phyloP scores from a whole-genome alignment of 2,888 invertebrate genomes.

The Agriopis aurantiaria region DNA sequence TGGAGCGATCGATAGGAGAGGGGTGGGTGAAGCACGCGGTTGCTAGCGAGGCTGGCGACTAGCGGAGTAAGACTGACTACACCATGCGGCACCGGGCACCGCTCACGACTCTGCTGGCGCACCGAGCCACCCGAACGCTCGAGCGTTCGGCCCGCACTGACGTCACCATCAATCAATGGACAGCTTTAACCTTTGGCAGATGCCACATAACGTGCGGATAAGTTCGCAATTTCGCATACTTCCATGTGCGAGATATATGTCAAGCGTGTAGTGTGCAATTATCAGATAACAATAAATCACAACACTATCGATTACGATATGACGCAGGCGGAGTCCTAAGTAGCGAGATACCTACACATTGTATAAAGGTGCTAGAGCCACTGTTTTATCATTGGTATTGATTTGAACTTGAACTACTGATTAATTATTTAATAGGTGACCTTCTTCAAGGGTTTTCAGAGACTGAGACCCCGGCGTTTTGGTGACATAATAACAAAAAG shows the following conservation, averaged over 20 bases:
- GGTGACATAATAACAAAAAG: too few species aligned
- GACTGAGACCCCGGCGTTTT: background rate
- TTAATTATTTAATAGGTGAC: background rate
- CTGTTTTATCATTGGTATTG: background rate
- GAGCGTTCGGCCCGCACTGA: slow-evolving; percentile 40
- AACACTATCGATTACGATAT: slow-evolving; percentile 2
- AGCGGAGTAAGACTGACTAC: slow-evolving; percentile 28
- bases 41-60: slow-evolving; percentile 48
- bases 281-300: slow-evolving; percentile 20
- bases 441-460: background rate
- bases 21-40: slow-evolving; percentile 48
- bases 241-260: slow-evolving; percentile 24
- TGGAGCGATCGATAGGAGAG: slow-evolving; percentile 58
- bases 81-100: slow-evolving; percentile 4
- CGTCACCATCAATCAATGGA: slow-evolving; percentile 63
- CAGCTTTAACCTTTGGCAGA: slow-evolving; percentile 56
- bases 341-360: background rate
- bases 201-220: slow-evolving; percentile 45
- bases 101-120: background rate
- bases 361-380: background rate
- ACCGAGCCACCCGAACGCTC: slow-evolving; percentile 29
- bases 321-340: background rate
- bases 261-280: slow-evolving; percentile 7
- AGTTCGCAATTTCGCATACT: slow-evolving; percentile 36
- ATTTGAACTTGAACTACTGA: slow-evolving; percentile 3